Evolutionary conservation across 2,888 invertebrate species (phyloP), one percentile per base, ranked within the genome.

Genomic region (Drosophila affinis): DNA sequence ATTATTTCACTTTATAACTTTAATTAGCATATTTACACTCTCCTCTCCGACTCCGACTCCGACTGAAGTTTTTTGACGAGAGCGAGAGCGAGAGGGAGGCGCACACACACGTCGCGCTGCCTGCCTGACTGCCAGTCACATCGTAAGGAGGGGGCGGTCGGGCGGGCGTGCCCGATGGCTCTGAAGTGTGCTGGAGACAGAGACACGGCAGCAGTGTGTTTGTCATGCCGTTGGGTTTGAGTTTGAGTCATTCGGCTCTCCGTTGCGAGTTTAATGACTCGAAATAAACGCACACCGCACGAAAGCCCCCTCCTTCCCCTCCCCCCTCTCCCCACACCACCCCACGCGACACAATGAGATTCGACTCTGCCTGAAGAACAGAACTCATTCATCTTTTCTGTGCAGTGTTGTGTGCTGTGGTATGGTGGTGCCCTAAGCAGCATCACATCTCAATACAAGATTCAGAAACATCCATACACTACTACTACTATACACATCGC

Each of bases 1-100:
- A 87, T 88, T 81, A 84, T 87, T 87, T 79, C 71, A 76, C 79
- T 82, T 87, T 89, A 85, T 87, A 81, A 78, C 78, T 79, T 78
- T 82, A 87, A 87, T 88, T 84, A 88, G 76, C 81, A 79, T 84
- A 84, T 81, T 75, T 73, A 82, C 74, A 72, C 72, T 7, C 39
- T 39, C 39, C 39, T 14, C 39, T 1, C 14, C 39, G 69, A 77
- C 75, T 82, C 14, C 39, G 14, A 6, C 39, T 1, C 14, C n/a
- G 69, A 77, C 75, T 82, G 72, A 55, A 70, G 76, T 49, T 49
- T 49, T 48, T 29, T 53, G 63, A 44, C 58, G 47, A 46, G 29
- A 7, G 29, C 44, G 29, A 7, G 29, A 29, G 29, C 7, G 52
- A 61, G 21, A 21, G 21, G 21, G 21, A 21, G 0, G 21, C 62